These are phyloP conservation scores for Rhagonycha lutea DNA, from an alignment of 2,888 invertebrate species.

Conservation along the genomic window DNA sequence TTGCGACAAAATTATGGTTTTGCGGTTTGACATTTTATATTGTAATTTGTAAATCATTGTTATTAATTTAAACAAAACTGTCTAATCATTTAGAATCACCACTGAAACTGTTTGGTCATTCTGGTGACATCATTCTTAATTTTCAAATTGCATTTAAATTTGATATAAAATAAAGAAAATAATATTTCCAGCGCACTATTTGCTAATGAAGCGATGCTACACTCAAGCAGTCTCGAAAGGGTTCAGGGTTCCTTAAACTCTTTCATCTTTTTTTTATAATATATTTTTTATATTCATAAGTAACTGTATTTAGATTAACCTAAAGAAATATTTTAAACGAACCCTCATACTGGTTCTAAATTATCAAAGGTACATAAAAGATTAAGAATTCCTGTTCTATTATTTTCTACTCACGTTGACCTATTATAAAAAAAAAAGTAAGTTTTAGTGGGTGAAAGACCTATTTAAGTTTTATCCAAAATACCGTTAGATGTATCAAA, in stretches of 20 bases:
- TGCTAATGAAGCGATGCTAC: background rate
- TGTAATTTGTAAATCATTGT: background rate
- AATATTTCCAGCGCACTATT: background rate
- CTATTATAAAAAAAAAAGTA: constrained; percentile 10
- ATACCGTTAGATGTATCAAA: constrained; percentile 16
- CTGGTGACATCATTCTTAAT: background rate
- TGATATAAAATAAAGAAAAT: background rate
- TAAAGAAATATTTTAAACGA: constrained; percentile 2
- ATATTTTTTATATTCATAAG: background rate
- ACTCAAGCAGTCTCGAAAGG: background rate
- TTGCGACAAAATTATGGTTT: background rate
- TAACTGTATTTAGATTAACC: background rate
- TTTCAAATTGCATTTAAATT: background rate
- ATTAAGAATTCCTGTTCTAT: constrained; percentile 7
- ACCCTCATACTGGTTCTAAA: background rate
- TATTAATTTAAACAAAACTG: background rate
- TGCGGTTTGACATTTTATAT: background rate
- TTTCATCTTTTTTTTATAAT: background rate
- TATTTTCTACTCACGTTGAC: constrained; percentile 6
- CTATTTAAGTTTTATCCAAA: constrained; percentile 21
- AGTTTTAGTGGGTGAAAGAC: constrained; percentile 21
- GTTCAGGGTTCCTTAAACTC: background rate
- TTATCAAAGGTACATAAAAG: constrained; percentile 2
- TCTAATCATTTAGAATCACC: background rate
- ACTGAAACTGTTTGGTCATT: background rate